Base-by-base conservation (phyloP, 1,140 invertebrate species). In the Sinonovacula constricta region DNA sequence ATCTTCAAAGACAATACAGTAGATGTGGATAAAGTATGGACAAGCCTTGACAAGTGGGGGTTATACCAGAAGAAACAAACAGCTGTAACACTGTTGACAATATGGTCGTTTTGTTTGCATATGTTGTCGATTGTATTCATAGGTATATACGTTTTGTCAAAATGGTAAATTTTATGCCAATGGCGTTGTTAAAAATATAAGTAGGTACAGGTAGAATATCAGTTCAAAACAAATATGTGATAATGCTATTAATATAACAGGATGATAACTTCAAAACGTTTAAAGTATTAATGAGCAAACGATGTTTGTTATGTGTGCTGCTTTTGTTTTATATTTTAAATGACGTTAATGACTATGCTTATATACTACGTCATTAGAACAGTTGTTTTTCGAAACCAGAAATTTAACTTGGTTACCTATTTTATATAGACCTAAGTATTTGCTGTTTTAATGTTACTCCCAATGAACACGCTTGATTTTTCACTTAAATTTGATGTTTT, bases 101-200 rank as follows among this genome's bases (percentile, higher is more conserved):
- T 74, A 7, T 74, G 59, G 71, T 74, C 71, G 15, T 74, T n/a
- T n/a, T n/a, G n/a, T n/a, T n/a, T n/a, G n/a, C n/a, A n/a, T n/a
- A n/a, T n/a, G n/a, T n/a, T n/a, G 39, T 74, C 71, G 3, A 65
- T 74, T 31, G 71, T 74, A 26, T 74, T 74, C 39, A 51, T 74
- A n/a, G 71, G 71, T 74, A 74, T 39, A 18, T 67, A 28, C 31
- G 15, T 18, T 59, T 22, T 59, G 18, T 28, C 31, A 59, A 1
- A 18, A 28, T 28, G 1, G 24, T 59, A 26, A 22, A 22, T 30
- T 53, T 53, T 24, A 53, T 53, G n/a, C 26, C 2, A 7, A 2
- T n/a, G n/a, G 1, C 51, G n/a, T 14, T 49, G 45, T 49, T 49
- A 12, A 49, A 14, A 49, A 49, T 49, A 14, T 12, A n/a, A 49